Base-by-base conservation (phyloP, 1,140 invertebrate species). In the Dendroctonus ponderosae region DNA sequence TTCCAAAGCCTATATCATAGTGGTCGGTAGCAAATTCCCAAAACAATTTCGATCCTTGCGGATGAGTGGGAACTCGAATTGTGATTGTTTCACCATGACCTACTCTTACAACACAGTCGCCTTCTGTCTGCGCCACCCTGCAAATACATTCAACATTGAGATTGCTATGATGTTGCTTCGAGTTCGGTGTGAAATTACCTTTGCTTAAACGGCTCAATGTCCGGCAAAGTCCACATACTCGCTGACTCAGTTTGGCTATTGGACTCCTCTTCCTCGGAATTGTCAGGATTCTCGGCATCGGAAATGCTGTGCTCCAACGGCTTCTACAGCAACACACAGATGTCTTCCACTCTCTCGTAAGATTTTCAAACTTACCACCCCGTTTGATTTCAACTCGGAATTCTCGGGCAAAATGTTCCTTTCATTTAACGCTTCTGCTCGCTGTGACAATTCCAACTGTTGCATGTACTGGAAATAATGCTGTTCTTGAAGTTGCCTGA, bases 1-100 rank as follows among this genome's bases (percentile, higher is more conserved):
- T 87, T 6, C 97, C 98, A 82, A 99, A 99, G 53, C 96, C 97
- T 74, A 99, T 95, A 77, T 99, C 98, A 79, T 98, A 99, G 74
- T 88, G 89, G 79, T 99, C 98, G 0, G 97, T 99, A 7, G 96
- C 95, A 81, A 99, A 99, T 82, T 99, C 98, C 97, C 97, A 99
- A 79, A 96, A 98, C n/a, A 99, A 81, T 75, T 92, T 93, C 0
- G 90, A 88, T 0, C 97, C 97, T 75, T 95, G 91, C 70, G 91
- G 86, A 79, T 99, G 96, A 0, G 98, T 99, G 11, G 98, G 98
- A 37, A 99, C 98, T 61, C 97, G 84, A 0, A 99, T 93, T 42
- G 97, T 99, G 6, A 99, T 92, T 6, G 93, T 97, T 82, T 99
- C 97, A 7, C 97, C 97, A 78, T 98, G 97, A 0, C 93, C 94